Evolutionary conservation across 2,797 vertebrate species (phyloP).

Genomic region (Tenualosa thibaudeaui): DNA sequence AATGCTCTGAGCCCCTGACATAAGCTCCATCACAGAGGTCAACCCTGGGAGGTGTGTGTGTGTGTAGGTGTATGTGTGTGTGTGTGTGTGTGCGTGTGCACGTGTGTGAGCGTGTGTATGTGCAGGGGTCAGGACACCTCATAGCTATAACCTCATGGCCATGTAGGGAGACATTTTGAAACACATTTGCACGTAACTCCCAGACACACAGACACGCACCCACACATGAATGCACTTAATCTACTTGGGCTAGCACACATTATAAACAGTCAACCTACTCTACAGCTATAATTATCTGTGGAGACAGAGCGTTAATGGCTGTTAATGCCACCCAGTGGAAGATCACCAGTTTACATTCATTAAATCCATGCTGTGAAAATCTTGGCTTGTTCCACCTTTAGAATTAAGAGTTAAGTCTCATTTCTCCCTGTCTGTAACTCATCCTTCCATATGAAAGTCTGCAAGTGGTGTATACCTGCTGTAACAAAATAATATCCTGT

Average conservation of each 20-base stretch:
- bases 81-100: conserved; percentile 9
- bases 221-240: too few relatives aligned
- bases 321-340: too few relatives aligned
- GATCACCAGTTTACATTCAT: too few relatives aligned
- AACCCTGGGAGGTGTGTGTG: conserved; percentile 35
- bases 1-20: conserved; percentile 55
- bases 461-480: too few relatives aligned
- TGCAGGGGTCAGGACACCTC: background rate
- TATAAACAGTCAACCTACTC: too few relatives aligned
- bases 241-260: too few relatives aligned
- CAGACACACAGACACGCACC: background rate
- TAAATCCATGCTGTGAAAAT: too few relatives aligned
- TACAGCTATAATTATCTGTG: too few relatives aligned
- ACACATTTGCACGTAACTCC: background rate
- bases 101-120: background rate
- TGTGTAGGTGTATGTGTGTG: conserved; percentile 35
- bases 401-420: background rate
- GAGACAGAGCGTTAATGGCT: too few relatives aligned
- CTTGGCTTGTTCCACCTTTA: too few relatives aligned
- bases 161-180: conserved; percentile 24
- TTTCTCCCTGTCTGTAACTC: background rate
- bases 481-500: too few relatives aligned
- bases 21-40: conserved; percentile 56
- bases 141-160: conserved; percentile 49
- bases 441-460: background rate